Percentiles rank a stretch among this genome's conserved stretches.
phyloP scores from a whole-genome alignment of 2,113 vertebrate species.

The Acinonyx jubatus region DNA sequence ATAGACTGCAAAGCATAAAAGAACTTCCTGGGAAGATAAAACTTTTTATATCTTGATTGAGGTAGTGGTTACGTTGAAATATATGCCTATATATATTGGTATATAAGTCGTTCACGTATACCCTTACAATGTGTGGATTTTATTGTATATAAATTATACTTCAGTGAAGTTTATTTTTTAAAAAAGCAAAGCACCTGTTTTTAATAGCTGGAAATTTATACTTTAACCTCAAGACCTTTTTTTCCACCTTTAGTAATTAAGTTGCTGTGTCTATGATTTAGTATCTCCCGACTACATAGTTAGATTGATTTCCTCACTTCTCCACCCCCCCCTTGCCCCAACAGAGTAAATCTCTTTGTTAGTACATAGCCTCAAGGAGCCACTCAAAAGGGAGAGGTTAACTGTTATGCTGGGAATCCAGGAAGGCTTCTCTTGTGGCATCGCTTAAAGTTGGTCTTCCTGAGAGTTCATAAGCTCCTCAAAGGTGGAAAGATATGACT shows the following conservation, averaged over 20 bases:
- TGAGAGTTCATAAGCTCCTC: not conserved
- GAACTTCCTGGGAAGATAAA: not conserved
- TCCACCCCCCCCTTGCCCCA: not conserved
- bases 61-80: not conserved
- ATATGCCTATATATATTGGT: not conserved
- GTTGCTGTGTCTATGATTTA: not conserved
- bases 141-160: not conserved
- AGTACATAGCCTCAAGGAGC: not conserved
- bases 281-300: not conserved
- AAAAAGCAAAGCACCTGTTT: not conserved
- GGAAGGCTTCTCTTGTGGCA: not conserved
- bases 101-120: not conserved
- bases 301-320: not conserved
- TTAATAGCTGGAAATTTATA: constrained; percentile 24
- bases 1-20: not conserved
- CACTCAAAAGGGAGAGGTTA: not conserved
- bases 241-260: not conserved
- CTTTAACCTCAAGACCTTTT: not conserved
- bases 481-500: not conserved
- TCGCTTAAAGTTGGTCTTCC: not conserved
- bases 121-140: constrained; percentile 3
- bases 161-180: not conserved
- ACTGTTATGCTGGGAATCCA: not conserved
- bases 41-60: not conserved
- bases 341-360: not conserved